Base-by-base conservation (phyloP, 53 echinoderm and acorn worm genomes). In the Holothuria leucospilota region DNA sequence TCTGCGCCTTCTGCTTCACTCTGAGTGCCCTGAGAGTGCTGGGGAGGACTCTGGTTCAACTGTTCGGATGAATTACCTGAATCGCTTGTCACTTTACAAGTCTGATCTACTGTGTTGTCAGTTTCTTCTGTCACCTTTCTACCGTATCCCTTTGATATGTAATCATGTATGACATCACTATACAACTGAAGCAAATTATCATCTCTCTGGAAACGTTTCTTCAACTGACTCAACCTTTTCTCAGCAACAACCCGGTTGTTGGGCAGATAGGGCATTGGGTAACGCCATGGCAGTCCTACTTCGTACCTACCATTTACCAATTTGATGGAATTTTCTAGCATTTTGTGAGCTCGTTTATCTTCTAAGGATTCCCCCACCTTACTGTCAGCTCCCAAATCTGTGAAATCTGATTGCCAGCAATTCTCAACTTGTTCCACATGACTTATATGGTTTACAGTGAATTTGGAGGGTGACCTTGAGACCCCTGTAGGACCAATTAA, bases 341-440 rank as follows among this genome's bases (percentile, higher is more conserved):
- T 62, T 16, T 16, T 24, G 28, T 63, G 69, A 14, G 89, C 89
- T 20, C 86, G 85, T 73, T 46, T 16, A 20, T 73, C 59, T 20
- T 89, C 89, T 53, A 84, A 84, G 0, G 69, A 72, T 84, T 8
- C 82, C 88, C 81, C 59, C 12, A 69, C 29, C 58, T 82, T 80
- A 60, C 21, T 39, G 23, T 82, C 71, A 40, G 18, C 70, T n/a
- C 20, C 71, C 11, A 16, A 27, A 20, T 49, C 82, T 30, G 29
- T 62, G 20, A 38, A 82, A 56, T 88, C 88, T 34, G 46, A 68
- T 59, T 69, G n/a, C 70, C 88, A 88, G 49, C 82, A 88, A 65
- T 52, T 88, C 34, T 69, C 88, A 15, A 88, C 68, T 52, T 82
- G 69, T 38, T 28, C 38, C 39, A n/a, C 62, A 25, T 66, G 66